Base-by-base conservation (phyloP, 2,113 vertebrate genomes). In the Marcusenius ussheri region DNA sequence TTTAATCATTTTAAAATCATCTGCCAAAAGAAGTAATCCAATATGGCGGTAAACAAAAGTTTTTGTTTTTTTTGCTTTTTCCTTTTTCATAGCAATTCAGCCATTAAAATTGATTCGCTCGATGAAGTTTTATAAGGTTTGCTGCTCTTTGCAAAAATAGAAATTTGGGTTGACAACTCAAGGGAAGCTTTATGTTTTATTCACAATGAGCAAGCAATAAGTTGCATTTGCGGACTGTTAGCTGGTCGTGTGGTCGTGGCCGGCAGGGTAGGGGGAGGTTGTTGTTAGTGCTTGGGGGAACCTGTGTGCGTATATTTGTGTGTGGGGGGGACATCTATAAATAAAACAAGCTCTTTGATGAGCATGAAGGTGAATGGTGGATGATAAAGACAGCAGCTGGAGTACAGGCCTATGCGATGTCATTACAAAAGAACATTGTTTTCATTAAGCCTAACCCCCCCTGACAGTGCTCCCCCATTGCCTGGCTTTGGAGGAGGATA, bases 151-250 rank as follows among this genome's bases (percentile, higher is more conserved):
- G 95, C 94, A 95, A 93, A 95, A 95, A 95, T 90, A 91, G 90
- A 94, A 94, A 95, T 94, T 92, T 91, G 91, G 91, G 80, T 89
- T 93, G 89, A 89, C 89, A 91, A 90, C 92, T 92, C 90, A 85
- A 90, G 91, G 91, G 83, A 91, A 95, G 93, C 92, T 95, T 95
- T 92, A 97, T 97, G 96, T 97, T 97, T 97, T 97, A 97, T 97
- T 98, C 97, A 97, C 96, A 94, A 96, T 94, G 93, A 95, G 96
- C 95, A 95, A 96, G 96, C 97, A 96, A 96, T 95, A 95, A 94
- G 95, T 96, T 96, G 95, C 93, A 92, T 62, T 92, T 87, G 47
- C 53, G 83, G 50, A 49, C 66, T 50, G 90, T 42, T 74, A 42
- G 17, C 27, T 88, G 87, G 90, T 87, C 19, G 35, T 39, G 53